A percentile compares a stretch with the other conserved stretches of the same genome.
These are phyloP conservation scores for Anguilla megastoma DNA, from an alignment of 2,797 vertebrate genomes.

Conservation along the genomic window DNA sequence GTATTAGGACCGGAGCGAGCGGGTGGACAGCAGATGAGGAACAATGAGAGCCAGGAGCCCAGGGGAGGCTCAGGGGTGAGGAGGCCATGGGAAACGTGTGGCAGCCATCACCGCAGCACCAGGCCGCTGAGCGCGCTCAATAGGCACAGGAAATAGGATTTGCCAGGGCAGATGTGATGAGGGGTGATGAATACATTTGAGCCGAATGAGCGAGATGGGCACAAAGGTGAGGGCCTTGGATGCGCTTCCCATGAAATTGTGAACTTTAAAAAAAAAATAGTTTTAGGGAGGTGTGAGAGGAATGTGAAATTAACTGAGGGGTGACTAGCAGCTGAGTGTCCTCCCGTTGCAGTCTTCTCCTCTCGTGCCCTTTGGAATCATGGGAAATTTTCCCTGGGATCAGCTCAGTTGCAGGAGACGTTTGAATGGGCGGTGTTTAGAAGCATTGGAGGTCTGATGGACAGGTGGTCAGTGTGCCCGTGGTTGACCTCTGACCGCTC, in stretches of 20 bases:
- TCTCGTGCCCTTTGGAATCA: not conserved
- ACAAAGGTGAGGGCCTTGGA: slow-evolving; percentile 20
- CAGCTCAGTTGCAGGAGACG: not conserved
- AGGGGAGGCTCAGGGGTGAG: slow-evolving; percentile 68
- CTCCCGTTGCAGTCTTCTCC: not conserved
- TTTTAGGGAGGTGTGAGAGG: slow-evolving; percentile 13
- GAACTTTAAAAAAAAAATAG: not conserved
- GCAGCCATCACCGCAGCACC: slow-evolving; percentile 68
- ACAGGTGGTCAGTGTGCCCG: slow-evolving; percentile 28
- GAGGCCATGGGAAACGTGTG: slow-evolving; percentile 81
- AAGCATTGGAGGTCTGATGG: not conserved
- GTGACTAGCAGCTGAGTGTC: not conserved
- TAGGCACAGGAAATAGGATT: slow-evolving; percentile 76
- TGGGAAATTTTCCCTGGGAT: not conserved
- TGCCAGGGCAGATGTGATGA: slow-evolving; percentile 72
- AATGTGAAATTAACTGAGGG: slow-evolving; percentile 6
- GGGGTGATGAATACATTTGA: slow-evolving; percentile 68
- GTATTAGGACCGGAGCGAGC: slow-evolving; percentile 67
- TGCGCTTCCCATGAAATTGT: slow-evolving; percentile 34
- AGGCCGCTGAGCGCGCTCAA: slow-evolving; percentile 72
- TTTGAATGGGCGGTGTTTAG: slow-evolving; percentile 8
- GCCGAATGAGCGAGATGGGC: slow-evolving; percentile 48
- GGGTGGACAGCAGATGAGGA: slow-evolving; percentile 75
- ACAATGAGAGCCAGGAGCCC: slow-evolving; percentile 66
- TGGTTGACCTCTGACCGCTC: not conserved